These are phyloP conservation scores for Eurypyga helias DNA, from an alignment of 2,113 vertebrate genomes.

Conservation along the genomic window DNA sequence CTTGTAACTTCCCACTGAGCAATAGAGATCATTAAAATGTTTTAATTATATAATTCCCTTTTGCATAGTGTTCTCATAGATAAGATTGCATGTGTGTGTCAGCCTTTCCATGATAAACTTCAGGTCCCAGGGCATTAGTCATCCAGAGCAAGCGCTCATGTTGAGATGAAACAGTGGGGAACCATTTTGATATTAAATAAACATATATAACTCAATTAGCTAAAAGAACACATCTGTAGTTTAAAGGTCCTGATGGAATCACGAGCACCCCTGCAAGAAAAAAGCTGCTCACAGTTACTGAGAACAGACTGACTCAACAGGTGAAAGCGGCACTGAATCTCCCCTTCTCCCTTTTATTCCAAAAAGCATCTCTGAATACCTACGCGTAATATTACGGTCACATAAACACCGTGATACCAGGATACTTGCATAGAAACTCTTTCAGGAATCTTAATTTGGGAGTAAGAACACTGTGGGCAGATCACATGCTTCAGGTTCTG, in stretches of 20 bases:
- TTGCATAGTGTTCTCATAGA: slow-evolving; percentile 2
- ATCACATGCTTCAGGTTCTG: neutral
- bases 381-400: neutral
- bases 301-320: neutral
- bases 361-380: neutral
- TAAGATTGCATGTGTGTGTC: slow-evolving; percentile 29
- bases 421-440: neutral
- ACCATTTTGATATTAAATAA: neutral
- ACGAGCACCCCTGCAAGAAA: neutral
- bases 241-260: neutral
- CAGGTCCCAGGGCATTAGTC: slow-evolving; percentile 1
- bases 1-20: slow-evolving; percentile 41
- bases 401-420: neutral
- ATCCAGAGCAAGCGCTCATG: neutral
- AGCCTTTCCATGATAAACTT: slow-evolving; percentile 50
- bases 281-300: neutral
- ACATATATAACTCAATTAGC: neutral
- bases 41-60: slow-evolving; percentile 67
- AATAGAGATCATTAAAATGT: slow-evolving; percentile 17
- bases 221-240: neutral
- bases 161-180: neutral
- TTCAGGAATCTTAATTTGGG: neutral
- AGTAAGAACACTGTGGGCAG: neutral
- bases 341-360: neutral
- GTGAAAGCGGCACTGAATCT: neutral